Base-by-base conservation (phyloP, 2,113 vertebrate genomes). In the Peucedramus taeniatus region DNA sequence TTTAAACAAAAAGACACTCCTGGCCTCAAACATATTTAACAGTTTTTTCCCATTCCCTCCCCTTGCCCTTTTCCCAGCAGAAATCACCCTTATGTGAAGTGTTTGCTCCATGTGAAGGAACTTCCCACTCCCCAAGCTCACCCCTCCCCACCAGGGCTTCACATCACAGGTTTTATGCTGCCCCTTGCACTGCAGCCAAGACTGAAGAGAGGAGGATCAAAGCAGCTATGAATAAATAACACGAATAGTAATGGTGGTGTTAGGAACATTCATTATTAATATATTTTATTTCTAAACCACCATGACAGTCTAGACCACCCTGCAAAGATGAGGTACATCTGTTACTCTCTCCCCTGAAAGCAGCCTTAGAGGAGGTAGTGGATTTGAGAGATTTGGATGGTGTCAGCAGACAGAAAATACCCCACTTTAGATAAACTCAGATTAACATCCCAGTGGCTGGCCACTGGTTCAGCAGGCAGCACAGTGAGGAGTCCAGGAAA, bases 211-310 rank as follows among this genome's bases (percentile, higher is more conserved):
- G 40, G 21, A 84, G 40, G 66, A 90, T 89, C 84, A 95, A 94
- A 84, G 95, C 59, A 72, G 65, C 54, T 89, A 84, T 42, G 86
- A 94, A 93, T 93, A 96, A 94, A 89, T 92, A 97, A 84, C 27
- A 3, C 28, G 2, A 91, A 68, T 77, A 91, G 77, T 74, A 74
- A 54, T 6, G 20, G 54, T 49, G 33, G 30, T 57, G 72, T 84
- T 95, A 80, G 7, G 79, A 93, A 54, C 50, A 68, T 72, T 47
- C 82, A 93, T 93, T 82, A 91, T 86, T 68, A 93, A 95, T 89
- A 80, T 37, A 87, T 75, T 88, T 94, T 61, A 54, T 83, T 89
- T 65, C 91, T 66, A 81, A 79, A 63, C 45, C 27, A 8, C 83
- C n/a, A 27, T 3, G 35, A 69, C 61, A 72, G 18, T 12, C 54